Percentiles rank a stretch among this genome's conserved stretches.
Conservation (phyloP, 2,113 vertebrate species). For the Pseudois nayaur region DNA sequence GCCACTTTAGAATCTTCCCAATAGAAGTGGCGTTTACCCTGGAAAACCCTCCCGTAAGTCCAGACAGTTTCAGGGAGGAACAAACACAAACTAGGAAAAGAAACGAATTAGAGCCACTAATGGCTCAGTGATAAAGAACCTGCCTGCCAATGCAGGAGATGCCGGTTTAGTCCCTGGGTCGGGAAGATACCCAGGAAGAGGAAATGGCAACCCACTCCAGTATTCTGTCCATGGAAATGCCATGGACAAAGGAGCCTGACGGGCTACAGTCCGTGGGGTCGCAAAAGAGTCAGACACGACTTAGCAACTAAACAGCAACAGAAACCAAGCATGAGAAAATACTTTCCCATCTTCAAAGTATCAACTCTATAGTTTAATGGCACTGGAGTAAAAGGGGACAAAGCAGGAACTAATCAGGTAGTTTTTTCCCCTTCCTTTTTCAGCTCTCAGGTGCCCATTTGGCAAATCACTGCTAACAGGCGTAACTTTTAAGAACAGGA, state of each 20-base stretch:
- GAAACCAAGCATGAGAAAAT: conserved; percentile 23
- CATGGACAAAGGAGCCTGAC: neutral
- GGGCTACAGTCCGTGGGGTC: neutral
- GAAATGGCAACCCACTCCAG: neutral
- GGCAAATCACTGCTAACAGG: neutral
- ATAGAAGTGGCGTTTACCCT: neutral
- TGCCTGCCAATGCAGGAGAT: neutral
- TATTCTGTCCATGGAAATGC: neutral
- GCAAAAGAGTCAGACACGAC: neutral
- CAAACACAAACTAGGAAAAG: neutral
- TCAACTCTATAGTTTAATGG: neutral
- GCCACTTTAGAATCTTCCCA: neutral
- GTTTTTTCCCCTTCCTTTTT: neutral
- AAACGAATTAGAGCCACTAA: conserved; percentile 20
- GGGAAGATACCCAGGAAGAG: neutral
- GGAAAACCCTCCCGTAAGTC: neutral
- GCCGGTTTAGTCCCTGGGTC: neutral
- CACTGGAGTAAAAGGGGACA: neutral
- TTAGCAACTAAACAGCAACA: neutral
- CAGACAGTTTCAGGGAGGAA: neutral
- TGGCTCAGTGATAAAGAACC: neutral
- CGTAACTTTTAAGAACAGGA: neutral
- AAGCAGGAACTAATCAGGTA: neutral
- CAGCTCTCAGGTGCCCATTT: neutral
- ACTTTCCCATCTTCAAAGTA: neutral